Percentiles rank a stretch among this genome's conserved stretches.
Evolutionary conservation across 2,888 invertebrate genomes (phyloP).

Genomic region (Pomacea canaliculata): DNA sequence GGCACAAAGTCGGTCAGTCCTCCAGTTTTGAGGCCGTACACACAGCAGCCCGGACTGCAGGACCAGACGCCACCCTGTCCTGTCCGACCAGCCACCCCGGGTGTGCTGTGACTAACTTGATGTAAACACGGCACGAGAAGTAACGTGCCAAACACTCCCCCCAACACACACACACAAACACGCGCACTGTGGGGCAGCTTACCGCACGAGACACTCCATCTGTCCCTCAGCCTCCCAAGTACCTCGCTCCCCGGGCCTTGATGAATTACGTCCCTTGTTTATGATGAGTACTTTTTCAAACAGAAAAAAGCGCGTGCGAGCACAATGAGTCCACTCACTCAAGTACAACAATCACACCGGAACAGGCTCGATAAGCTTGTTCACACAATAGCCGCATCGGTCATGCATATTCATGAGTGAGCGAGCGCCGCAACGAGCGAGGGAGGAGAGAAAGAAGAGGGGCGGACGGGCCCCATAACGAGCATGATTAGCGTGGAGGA

Average conservation of each 20-base stretch:
- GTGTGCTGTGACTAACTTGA: too few species aligned
- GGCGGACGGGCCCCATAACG: slow-evolving; percentile 29
- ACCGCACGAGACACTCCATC: slow-evolving; percentile 18
- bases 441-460: slow-evolving; percentile 6
- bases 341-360: slow-evolving; percentile 36
- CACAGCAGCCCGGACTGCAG: too few species aligned
- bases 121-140: too few species aligned
- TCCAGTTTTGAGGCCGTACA: too few species aligned
- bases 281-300: slow-evolving; percentile 25
- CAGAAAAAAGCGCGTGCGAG: slow-evolving; percentile 18
- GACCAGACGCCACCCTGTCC: too few species aligned
- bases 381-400: slow-evolving; percentile 38
- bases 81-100: too few species aligned
- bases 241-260: slow-evolving; percentile 3
- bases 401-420: slow-evolving; percentile 35
- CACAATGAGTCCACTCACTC: slow-evolving; percentile 28
- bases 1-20: too few species aligned
- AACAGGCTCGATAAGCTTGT: slow-evolving; percentile 40
- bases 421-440: slow-evolving; percentile 9
- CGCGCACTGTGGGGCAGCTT: background rate
- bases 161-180: background rate
- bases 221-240: slow-evolving; percentile 11
- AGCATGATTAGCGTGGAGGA: slow-evolving; percentile 32
- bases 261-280: slow-evolving; percentile 21
- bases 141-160: too few species aligned